These are phyloP conservation scores for Galago senegalensis DNA, from an alignment of 2,797 vertebrate genomes.

Conservation along the genomic window DNA sequence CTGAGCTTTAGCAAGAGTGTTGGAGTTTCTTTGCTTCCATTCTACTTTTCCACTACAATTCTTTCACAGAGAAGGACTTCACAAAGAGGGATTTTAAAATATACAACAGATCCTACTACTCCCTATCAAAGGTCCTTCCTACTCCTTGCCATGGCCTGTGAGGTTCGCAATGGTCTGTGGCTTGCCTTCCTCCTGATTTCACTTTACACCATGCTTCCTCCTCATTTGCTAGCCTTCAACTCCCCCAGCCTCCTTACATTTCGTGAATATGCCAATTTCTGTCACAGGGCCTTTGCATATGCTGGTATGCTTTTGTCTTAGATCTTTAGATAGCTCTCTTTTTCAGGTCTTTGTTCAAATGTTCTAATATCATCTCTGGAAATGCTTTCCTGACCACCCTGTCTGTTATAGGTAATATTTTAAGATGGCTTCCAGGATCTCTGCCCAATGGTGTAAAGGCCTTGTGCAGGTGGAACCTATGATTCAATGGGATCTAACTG, in stretches of 20 bases:
- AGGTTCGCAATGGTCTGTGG: neutral
- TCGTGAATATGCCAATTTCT: neutral
- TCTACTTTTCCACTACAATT: neutral
- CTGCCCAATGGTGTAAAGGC: neutral
- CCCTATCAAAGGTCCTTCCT: too few species aligned
- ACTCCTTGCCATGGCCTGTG: neutral
- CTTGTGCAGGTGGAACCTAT: neutral
- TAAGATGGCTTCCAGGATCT: neutral
- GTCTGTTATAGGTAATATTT: neutral
- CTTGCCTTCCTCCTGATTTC: neutral
- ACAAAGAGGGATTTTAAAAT: neutral
- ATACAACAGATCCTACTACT: neutral
- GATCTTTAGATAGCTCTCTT: neutral
- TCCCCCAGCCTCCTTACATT: neutral
- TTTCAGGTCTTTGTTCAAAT: slow-evolving; percentile 46
- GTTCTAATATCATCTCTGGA: neutral
- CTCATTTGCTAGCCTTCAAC: neutral
- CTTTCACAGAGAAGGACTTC: slow-evolving; percentile 1
- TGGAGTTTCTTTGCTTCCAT: neutral
- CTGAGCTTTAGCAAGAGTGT: neutral
- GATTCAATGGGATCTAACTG: neutral
- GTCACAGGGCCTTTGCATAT: neutral
- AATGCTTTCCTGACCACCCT: neutral
- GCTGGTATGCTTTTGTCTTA: neutral
- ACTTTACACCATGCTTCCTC: neutral